phyloP scores from a whole-genome alignment of 2,888 invertebrate genomes.

The Torymus auratus region DNA sequence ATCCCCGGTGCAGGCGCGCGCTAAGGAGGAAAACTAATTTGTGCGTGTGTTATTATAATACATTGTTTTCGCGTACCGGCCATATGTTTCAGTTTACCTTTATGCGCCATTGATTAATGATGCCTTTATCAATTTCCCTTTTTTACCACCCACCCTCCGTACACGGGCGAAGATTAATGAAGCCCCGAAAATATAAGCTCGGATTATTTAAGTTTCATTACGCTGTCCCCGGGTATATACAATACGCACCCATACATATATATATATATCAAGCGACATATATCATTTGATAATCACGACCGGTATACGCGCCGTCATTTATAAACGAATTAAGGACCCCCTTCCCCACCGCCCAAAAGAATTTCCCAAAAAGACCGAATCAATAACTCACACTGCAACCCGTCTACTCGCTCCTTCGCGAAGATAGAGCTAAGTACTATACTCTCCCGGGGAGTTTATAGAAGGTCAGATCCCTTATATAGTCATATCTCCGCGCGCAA shows the following conservation, averaged over 20 bases:
- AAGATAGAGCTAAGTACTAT: too few species aligned
- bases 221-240: background rate
- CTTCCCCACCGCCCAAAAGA: background rate
- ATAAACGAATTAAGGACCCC: too few species aligned
- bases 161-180: background rate
- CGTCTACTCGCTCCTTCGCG: too few species aligned
- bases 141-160: background rate
- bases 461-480: constrained; percentile 10
- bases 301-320: too few species aligned
- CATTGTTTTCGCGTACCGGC: background rate
- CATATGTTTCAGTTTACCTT: too few species aligned
- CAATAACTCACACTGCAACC: constrained; percentile 22
- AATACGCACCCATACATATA: too few species aligned
- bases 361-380: constrained; percentile 31
- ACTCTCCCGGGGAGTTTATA: constrained; percentile 9
- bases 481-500: constrained; percentile 47
- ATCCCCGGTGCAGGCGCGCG: too few species aligned
- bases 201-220: constrained; percentile 20
- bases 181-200: background rate
- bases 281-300: too few species aligned
- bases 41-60: background rate
- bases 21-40: too few species aligned
- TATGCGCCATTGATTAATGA: constrained; percentile 1
- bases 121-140: background rate
- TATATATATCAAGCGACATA: too few species aligned